Conservation (phyloP, 1,140 invertebrate species). For the Pollicipes pollicipes region DNA sequence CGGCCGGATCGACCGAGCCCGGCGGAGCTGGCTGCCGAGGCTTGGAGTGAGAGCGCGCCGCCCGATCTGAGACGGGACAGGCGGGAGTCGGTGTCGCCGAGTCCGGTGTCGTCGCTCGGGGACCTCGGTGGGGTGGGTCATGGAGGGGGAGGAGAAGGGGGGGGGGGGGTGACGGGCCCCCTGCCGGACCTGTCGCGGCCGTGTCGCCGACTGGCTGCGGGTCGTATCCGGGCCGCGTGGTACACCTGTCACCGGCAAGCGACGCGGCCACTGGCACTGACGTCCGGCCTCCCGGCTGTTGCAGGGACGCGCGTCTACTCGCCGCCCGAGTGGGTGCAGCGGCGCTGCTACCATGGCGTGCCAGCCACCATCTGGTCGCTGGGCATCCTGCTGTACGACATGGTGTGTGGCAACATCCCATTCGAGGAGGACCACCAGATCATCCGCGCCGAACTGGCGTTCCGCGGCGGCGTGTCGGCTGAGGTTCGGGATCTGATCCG, state of each 20-base stretch:
- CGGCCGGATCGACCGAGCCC: too few relatives aligned
- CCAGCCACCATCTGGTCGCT: constrained; percentile 48
- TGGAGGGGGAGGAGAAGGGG: too few relatives aligned
- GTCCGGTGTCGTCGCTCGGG: too few relatives aligned
- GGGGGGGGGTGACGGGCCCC: neutral
- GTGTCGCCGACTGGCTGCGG: constrained; percentile 1
- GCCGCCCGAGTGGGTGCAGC: constrained; percentile 48
- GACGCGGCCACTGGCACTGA: constrained; percentile 8
- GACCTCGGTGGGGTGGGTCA: too few relatives aligned
- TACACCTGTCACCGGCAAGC: neutral
- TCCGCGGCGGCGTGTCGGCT: constrained; percentile 30
- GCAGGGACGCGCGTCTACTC: constrained; percentile 44
- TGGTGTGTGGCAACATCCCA: constrained; percentile 52
- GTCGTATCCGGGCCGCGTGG: neutral
- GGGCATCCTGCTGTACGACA: constrained; percentile 47
- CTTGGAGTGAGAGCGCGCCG: too few relatives aligned
- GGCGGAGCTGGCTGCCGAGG: too few relatives aligned
- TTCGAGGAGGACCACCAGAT: constrained; percentile 50
- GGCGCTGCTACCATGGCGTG: constrained; percentile 38
- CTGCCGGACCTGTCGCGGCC: neutral
- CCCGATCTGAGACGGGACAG: too few relatives aligned
- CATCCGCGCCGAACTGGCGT: constrained; percentile 32
- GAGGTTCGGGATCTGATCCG: constrained; percentile 41
- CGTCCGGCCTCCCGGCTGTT: constrained; percentile 27
- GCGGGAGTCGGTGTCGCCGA: too few relatives aligned